Evolutionary conservation across 2,888 invertebrate species (phyloP).

Genomic region (Parelbella ahira): DNA sequence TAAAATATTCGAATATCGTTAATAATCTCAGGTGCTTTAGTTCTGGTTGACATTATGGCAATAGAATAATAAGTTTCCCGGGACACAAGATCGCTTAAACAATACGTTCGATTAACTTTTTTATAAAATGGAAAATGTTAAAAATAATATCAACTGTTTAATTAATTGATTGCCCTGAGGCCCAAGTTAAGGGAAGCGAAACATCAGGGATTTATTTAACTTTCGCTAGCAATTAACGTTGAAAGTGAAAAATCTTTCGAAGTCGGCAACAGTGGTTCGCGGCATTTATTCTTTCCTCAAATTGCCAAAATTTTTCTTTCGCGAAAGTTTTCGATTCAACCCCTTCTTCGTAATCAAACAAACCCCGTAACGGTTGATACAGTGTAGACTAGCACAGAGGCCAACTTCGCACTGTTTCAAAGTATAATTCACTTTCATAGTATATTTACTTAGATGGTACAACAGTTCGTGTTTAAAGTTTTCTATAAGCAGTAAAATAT

Average conservation of each 20-base stretch:
- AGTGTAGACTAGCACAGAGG: constrained; percentile 19
- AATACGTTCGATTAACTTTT: too few species aligned
- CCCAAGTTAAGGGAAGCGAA: constrained; percentile 55
- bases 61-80: too few species aligned
- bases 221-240: constrained; percentile 73
- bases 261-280: constrained; percentile 53
- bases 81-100: too few species aligned
- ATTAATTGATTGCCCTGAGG: constrained; percentile 72
- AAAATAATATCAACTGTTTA: constrained; percentile 54
- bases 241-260: constrained; percentile 77
- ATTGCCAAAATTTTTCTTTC: constrained; percentile 74
- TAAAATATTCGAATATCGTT: too few species aligned
- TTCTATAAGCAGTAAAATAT: too few species aligned
- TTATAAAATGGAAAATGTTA: too few species aligned
- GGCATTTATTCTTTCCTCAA: constrained; percentile 70
- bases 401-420: not conserved
- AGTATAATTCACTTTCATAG: not conserved
- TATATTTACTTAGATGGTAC: too few species aligned
- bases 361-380: constrained; percentile 34
- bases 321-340: constrained; percentile 72
- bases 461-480: too few species aligned
- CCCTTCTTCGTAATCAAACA: constrained; percentile 72
- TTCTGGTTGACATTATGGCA: too few species aligned
- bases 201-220: constrained; percentile 74
- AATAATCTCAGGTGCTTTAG: too few species aligned